phyloP scores from a whole-genome alignment of 1,140 invertebrate genomes.

The Heliconius himera region DNA sequence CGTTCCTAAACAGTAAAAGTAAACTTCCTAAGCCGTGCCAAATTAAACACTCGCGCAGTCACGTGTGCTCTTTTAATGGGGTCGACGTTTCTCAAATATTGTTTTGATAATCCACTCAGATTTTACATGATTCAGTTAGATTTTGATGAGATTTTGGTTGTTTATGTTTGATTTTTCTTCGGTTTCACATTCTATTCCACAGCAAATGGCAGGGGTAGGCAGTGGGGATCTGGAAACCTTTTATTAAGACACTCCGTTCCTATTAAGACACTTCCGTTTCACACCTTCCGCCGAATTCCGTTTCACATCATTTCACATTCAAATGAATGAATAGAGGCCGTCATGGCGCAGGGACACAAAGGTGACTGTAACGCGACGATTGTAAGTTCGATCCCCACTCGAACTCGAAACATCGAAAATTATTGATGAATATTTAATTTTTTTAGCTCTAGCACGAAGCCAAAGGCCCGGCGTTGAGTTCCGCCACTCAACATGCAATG shows the following conservation, averaged over 20 bases:
- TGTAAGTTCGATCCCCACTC: not conserved
- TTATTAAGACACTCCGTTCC: not conserved
- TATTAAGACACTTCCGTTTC: no score
- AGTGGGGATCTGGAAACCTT: not conserved
- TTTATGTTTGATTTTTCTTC: not conserved
- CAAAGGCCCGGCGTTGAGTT: no score
- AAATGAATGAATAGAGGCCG: not conserved
- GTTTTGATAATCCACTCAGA: not conserved
- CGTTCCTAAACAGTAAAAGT: conserved; percentile 69
- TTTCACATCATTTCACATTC: no score
- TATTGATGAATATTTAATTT: no score
- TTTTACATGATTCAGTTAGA: not conserved
- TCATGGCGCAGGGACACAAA: not conserved
- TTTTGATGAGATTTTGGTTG: not conserved
- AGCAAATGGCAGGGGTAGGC: not conserved
- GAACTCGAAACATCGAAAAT: not conserved
- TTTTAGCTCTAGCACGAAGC: no score
- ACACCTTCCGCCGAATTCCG: no score
- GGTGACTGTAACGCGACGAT: not conserved
- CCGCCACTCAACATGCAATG: no score
- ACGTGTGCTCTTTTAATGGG: conserved; percentile 19
- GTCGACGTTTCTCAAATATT: not conserved
- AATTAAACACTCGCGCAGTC: conserved; percentile 22
- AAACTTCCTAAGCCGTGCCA: conserved; percentile 64
- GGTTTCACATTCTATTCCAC: not conserved